Percentiles rank a stretch among this genome's conserved stretches.
phyloP scores from a whole-genome alignment of 2,888 invertebrate species.

The Stictocephala bisonia region DNA sequence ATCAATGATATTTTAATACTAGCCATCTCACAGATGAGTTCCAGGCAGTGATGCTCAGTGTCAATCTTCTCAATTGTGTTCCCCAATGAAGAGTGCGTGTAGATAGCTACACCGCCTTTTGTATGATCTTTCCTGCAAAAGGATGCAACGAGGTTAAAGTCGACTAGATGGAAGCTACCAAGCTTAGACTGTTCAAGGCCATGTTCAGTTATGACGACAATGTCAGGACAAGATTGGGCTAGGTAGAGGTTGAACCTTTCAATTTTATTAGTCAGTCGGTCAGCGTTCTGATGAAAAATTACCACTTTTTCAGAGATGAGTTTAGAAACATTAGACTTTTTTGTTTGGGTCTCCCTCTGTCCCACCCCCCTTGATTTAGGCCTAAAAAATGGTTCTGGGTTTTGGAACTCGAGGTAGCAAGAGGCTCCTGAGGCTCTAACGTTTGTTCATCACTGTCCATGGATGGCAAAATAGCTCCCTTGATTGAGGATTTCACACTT shows the following conservation, averaged over 20 bases:
- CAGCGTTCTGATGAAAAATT: background rate
- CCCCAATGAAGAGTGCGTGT: background rate
- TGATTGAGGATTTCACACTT: too few relatives aligned
- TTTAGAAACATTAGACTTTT: background rate
- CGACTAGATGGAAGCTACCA: background rate
- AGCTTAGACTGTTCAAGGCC: background rate
- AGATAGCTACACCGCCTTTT: background rate
- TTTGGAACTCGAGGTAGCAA: too few relatives aligned
- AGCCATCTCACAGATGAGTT: conserved; percentile 11
- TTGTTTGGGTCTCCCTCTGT: background rate
- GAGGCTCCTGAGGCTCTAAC: too few relatives aligned
- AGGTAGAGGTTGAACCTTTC: background rate
- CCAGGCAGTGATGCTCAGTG: background rate
- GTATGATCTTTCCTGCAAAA: background rate
- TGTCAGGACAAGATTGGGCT: background rate
- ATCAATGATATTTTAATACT: background rate
- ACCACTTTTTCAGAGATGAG: background rate
- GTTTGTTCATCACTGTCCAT: too few relatives aligned
- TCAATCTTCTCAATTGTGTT: background rate
- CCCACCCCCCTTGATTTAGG: conserved; percentile 16
- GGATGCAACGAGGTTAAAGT: background rate
- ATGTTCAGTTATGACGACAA: conserved; percentile 12
- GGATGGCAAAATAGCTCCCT: too few relatives aligned
- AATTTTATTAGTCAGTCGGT: background rate
- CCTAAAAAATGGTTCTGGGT: too few relatives aligned